Conservation (phyloP, 2,113 vertebrate species). For the Podiceps cristatus region DNA sequence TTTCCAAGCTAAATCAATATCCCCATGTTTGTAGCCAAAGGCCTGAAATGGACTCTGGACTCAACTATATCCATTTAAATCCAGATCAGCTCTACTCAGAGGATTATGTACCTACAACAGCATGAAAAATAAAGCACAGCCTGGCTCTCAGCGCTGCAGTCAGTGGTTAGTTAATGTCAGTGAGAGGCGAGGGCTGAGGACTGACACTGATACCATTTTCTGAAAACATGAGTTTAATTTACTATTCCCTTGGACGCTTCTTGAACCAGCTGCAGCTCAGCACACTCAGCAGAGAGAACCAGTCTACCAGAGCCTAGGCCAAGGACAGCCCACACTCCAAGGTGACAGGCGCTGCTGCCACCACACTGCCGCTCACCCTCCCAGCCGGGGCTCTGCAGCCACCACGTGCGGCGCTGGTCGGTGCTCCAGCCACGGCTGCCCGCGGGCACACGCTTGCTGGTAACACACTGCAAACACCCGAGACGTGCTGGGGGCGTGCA, state of each 20-base stretch:
- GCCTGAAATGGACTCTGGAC: not conserved
- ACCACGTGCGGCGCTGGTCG: rapidly evolving
- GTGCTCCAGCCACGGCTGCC: not conserved
- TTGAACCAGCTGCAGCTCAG: not conserved
- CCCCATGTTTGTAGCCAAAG: not conserved
- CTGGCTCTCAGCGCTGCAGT: not conserved
- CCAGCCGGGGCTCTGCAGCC: not conserved
- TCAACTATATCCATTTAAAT: not conserved
- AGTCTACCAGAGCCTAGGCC: not conserved
- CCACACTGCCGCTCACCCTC: rapidly evolving
- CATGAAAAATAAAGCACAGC: not conserved
- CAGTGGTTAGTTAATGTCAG: not conserved
- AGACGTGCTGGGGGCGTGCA: rapidly evolving
- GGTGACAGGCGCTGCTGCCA: rapidly evolving
- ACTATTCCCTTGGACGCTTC: not conserved
- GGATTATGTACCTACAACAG: not conserved
- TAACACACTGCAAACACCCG: rapidly evolving
- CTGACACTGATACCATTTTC: not conserved
- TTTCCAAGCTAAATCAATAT: conserved; percentile 11
- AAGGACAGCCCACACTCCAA: rapidly evolving
- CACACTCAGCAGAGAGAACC: not conserved
- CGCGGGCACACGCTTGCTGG: rapidly evolving
- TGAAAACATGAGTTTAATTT: not conserved
- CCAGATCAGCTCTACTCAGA: not conserved
- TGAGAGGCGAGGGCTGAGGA: not conserved